phyloP scores from a whole-genome alignment of 2,113 vertebrate species.

The Chaenocephalus aceratus region DNA sequence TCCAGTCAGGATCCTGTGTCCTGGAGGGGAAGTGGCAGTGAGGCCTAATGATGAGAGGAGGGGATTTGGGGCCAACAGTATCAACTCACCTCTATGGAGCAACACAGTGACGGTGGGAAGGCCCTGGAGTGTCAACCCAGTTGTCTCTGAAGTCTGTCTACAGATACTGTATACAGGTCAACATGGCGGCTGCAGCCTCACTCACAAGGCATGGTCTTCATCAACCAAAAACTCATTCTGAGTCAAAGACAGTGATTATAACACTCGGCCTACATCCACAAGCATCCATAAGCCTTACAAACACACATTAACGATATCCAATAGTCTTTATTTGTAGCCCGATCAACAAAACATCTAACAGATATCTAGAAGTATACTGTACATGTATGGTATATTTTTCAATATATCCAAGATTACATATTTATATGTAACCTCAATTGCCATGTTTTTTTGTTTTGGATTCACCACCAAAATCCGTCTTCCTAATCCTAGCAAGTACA shows the following conservation, averaged over 20 bases:
- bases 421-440: not conserved
- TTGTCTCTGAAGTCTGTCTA: constrained; percentile 68
- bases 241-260: not conserved
- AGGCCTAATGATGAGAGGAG: constrained; percentile 70
- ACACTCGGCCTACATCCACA: not conserved
- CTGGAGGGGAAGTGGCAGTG: constrained; percentile 48
- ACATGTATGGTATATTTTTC: not conserved
- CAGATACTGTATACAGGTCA: constrained; percentile 66
- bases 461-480: not conserved
- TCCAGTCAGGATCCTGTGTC: constrained; percentile 53
- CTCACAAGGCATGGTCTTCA: constrained; percentile 21
- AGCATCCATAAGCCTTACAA: not conserved
- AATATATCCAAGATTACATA: not conserved
- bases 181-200: constrained; percentile 47
- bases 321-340: not conserved
- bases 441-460: not conserved
- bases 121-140: constrained; percentile 70
- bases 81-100: constrained; percentile 41
- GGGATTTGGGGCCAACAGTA: constrained; percentile 41
- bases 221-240: constrained; percentile 14
- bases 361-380: not conserved
- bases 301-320: not conserved
- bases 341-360: not conserved
- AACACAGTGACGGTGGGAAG: constrained; percentile 37
- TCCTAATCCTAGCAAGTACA: not conserved